phyloP scores from a whole-genome alignment of 2,113 vertebrate genomes.

The Callipepla squamata region DNA sequence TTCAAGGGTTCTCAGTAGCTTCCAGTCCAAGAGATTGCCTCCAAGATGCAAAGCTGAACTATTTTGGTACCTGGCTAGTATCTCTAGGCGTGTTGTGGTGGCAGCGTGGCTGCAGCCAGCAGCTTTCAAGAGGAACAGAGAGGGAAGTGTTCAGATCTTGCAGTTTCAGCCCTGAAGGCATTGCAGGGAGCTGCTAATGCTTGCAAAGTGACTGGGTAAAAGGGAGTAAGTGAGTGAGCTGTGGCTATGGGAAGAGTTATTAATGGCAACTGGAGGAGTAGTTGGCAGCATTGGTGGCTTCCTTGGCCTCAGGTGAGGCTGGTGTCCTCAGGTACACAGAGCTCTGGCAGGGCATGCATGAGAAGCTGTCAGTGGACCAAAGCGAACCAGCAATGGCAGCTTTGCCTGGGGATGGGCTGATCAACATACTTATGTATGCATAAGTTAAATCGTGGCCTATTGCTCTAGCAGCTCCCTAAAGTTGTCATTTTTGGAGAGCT shows the following conservation, averaged over 20 bases:
- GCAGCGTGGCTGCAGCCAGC: conserved; percentile 35
- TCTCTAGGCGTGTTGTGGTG: conserved; percentile 26
- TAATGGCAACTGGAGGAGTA: conserved; percentile 13
- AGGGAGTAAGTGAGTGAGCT: background rate
- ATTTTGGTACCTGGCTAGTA: conserved; percentile 43
- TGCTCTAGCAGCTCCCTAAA: background rate
- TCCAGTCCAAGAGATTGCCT: conserved; percentile 8
- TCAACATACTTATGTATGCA: background rate
- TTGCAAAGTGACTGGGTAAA: background rate
- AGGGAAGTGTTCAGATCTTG: conserved; percentile 41
- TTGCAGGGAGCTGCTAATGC: background rate
- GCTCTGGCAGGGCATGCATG: background rate
- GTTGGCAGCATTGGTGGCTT: background rate
- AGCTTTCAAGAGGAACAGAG: conserved; percentile 39
- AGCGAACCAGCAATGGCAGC: background rate
- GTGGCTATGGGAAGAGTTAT: conserved; percentile 29
- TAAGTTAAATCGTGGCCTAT: background rate
- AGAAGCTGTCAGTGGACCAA: background rate
- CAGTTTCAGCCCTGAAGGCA: conserved; percentile 53
- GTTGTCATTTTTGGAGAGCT: background rate
- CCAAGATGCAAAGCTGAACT: background rate
- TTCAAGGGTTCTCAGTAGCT: conserved; percentile 23
- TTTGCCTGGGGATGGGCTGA: background rate
- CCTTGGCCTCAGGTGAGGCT: background rate
- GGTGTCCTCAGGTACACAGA: background rate